phyloP scores from a whole-genome alignment of 2,113 vertebrate species.

The Rafetus swinhoei region DNA sequence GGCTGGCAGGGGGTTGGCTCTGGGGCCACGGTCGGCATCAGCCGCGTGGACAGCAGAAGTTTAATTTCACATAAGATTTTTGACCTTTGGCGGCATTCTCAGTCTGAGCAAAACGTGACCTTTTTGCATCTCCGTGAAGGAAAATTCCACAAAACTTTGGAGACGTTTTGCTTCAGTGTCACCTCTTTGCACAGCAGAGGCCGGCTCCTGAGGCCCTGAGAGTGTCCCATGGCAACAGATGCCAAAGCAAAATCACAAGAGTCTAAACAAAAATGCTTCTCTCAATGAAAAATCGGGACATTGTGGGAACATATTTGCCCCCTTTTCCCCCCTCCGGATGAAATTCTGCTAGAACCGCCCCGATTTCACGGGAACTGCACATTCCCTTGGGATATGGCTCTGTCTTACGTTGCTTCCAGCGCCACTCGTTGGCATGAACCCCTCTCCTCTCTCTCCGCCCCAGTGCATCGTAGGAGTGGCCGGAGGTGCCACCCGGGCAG shows the following conservation, averaged over 20 bases:
- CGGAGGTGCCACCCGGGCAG: constrained; percentile 91
- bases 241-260: background rate
- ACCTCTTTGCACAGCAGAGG: background rate
- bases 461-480: constrained; percentile 92
- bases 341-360: background rate
- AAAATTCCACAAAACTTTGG: background rate
- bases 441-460: background rate
- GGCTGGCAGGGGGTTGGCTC: background rate
- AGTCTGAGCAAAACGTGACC: background rate
- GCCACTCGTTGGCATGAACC: background rate
- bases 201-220: no score
- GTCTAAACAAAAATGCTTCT: background rate
- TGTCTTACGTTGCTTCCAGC: background rate
- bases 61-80: background rate
- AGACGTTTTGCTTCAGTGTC: background rate
- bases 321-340: background rate
- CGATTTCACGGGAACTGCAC: background rate
- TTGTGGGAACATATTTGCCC: background rate
- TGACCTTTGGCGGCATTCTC: background rate
- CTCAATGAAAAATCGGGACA: background rate
- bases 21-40: background rate
- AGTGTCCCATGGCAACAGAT: background rate
- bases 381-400: background rate
- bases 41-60: background rate
- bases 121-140: rapidly evolving